A percentile compares a stretch with the other conserved stretches of the same genome.
Evolutionary conservation across 2,888 invertebrate genomes (phyloP).

Genomic region (Ditylenchus weischeri): DNA sequence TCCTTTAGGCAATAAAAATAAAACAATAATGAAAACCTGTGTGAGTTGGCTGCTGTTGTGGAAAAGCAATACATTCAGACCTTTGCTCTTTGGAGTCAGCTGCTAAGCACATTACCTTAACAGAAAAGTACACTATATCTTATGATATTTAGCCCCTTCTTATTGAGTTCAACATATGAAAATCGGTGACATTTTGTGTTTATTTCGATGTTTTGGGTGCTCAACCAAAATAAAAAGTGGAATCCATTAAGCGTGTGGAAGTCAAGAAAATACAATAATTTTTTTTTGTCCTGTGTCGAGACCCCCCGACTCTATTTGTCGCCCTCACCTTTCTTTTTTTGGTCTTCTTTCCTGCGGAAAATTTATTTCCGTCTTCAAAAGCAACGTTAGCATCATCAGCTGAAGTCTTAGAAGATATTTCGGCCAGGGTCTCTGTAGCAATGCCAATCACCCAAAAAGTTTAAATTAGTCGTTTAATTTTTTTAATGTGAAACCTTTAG

Average conservation of each 20-base stretch:
- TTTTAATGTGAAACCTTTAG: slow-evolving; percentile 31
- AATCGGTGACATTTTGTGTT: no score
- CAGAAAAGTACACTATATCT: no score
- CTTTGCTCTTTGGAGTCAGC: slow-evolving; percentile 3
- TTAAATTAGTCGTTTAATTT: neutral
- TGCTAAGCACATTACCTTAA: slow-evolving; percentile 1
- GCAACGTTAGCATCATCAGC: neutral
- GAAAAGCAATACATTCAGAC: slow-evolving; percentile 63
- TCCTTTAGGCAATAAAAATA: no score
- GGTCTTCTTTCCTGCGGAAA: neutral
- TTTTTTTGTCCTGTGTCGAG: no score
- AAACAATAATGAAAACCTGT: slow-evolving; percentile 65
- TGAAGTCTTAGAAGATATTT: neutral
- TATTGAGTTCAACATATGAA: no score
- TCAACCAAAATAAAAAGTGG: no score
- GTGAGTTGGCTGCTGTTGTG: slow-evolving; percentile 79
- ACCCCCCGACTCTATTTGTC: no score
- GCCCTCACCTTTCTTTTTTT: slow-evolving; percentile 3
- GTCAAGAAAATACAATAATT: no score
- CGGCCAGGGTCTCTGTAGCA: neutral
- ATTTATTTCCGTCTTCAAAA: neutral
- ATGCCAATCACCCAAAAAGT: neutral
- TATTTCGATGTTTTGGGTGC: no score
- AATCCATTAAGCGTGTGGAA: no score
- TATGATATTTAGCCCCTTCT: no score